Base-by-base conservation (phyloP, 2,113 vertebrate species). In the Perca schrenkii region DNA sequence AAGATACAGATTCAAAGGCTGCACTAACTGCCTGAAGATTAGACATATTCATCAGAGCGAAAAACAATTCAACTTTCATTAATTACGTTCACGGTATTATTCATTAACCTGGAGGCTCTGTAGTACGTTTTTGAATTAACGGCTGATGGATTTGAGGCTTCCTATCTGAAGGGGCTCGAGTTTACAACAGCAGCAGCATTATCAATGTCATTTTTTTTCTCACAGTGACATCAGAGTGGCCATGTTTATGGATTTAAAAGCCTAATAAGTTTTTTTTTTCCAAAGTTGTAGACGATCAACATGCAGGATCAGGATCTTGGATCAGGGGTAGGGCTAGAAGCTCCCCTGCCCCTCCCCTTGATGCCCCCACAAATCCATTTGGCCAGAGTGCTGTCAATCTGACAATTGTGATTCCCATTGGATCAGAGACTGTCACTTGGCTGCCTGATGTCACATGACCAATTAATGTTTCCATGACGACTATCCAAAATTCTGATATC, bases 61-160 rank as follows among this genome's bases (percentile, higher is more conserved):
- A 78, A 40, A 83, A 77, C 80, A 87, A 86, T 52, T 40, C 60
- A 47, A 21, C 58, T 79, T 80, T 72, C 78, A 85, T 91, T 88
- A 89, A 86, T 86, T 87, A 84, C 71, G 22, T 2, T 28, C 36
- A 57, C 17, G 73, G 22, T 34, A 6, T 79, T 34, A 82, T 80
- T 87, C 64, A 87, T 85, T 81, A 79, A 82, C 47, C 72, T 58
- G 16, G 13, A 34, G 65, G 34, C 77, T 54, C 19, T 15, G 22
- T 28, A 0, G 61, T 5, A 34, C 0, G n/a, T 64, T 62, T 50
- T 22, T 46, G 31, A 74, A 86, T 71, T 65, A 63, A 63, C 19
- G 60, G 61, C 40, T 69, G 65, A 70, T 77, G 21, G 73, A 77
- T 74, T 80, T 31, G 21, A 49, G 57, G 15, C 12, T 17, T 69